phyloP scores from a whole-genome alignment of 2,888 invertebrate genomes.

The Trissoscelio sp. region DNA sequence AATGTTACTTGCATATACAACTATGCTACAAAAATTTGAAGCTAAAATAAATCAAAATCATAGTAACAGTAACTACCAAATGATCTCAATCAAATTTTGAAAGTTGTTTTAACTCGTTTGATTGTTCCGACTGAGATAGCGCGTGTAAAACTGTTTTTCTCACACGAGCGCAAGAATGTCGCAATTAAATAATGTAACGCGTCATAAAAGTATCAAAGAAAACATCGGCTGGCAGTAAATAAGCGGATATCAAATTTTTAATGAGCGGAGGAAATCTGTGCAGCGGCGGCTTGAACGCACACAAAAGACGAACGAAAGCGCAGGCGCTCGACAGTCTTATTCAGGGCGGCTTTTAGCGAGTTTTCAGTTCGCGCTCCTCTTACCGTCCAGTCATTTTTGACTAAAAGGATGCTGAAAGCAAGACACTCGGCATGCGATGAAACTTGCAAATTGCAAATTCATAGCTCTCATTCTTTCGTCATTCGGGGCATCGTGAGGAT shows the following conservation, averaged over 20 bases:
- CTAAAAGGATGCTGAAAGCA: slow-evolving; percentile 51
- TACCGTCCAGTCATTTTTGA: slow-evolving; percentile 56
- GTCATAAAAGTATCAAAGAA: slow-evolving; percentile 25
- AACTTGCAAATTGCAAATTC: slow-evolving; percentile 26
- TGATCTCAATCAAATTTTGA: too few species aligned
- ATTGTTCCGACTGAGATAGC: too few species aligned
- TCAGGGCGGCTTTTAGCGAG: slow-evolving; percentile 39
- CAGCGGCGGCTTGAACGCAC: slow-evolving; percentile 18
- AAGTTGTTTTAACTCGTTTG: too few species aligned
- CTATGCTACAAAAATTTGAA: too few species aligned
- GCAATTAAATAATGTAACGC: slow-evolving; percentile 37
- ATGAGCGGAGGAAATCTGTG: slow-evolving; percentile 35
- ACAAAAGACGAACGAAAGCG: slow-evolving; percentile 48
- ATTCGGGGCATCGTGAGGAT: slow-evolving; percentile 12
- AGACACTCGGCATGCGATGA: not conserved
- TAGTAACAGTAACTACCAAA: too few species aligned
- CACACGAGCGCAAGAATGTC: not conserved
- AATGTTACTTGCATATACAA: too few species aligned
- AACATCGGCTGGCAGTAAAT: slow-evolving; percentile 34
- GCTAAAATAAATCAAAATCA: too few species aligned
- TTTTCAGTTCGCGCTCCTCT: slow-evolving; percentile 10
- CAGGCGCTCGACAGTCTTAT: slow-evolving; percentile 43
- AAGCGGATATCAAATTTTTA: slow-evolving; percentile 53
- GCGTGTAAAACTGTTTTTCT: slow-evolving; percentile 15
- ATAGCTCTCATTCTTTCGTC: slow-evolving; percentile 15